Base-by-base conservation (phyloP, 2,888 invertebrate species). In the Sisyra nigra region DNA sequence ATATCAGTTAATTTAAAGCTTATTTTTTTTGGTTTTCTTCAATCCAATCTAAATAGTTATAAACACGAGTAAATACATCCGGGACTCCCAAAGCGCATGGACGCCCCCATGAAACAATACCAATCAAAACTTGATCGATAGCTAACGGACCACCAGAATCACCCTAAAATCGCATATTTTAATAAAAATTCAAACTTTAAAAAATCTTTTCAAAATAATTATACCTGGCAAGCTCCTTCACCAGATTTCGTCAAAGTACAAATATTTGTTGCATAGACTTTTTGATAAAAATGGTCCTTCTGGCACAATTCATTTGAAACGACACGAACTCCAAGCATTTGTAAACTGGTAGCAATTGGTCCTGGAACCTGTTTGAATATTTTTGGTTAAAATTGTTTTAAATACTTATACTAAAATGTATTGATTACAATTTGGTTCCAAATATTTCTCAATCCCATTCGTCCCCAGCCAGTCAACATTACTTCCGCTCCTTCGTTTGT, bases 121-220 rank as follows among this genome's bases (percentile, higher is more conserved):
- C 37, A 15, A 37, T 15, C n/a, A 33, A n/a, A 33, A 14, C 14
- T 3, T 33, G 3, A 14, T 14, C 33, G 3, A 6, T 9, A 33
- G 18, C 37, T 10, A 37, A 17, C 3, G 37, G 37, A 15, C 37
- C 37, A 15, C 37, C 37, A 15, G 37, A 37, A 17, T 37, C 37
- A 8, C 37, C 37, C 37, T 37, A 17, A 17, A 37, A 37, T 13
- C n/a, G n/a, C n/a, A 15, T 7, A 37, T 13, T 6, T 15, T 15
- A 7, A 8, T 37, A 5, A 15, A 15, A 15, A 17, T 37, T 15
- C 17, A 15, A 13, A 10, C 13, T 37, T 13, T 37, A 4, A 15
- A 13, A 7, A 15, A 6, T 37, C 13, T n/a, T 14, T 33, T 6
- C 5, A 6, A 33, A 6, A 33, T 33, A 33, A 13, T 13, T 4